These are phyloP conservation scores for Ips typographus DNA, from an alignment of 1,140 invertebrate genomes.

Conservation along the genomic window DNA sequence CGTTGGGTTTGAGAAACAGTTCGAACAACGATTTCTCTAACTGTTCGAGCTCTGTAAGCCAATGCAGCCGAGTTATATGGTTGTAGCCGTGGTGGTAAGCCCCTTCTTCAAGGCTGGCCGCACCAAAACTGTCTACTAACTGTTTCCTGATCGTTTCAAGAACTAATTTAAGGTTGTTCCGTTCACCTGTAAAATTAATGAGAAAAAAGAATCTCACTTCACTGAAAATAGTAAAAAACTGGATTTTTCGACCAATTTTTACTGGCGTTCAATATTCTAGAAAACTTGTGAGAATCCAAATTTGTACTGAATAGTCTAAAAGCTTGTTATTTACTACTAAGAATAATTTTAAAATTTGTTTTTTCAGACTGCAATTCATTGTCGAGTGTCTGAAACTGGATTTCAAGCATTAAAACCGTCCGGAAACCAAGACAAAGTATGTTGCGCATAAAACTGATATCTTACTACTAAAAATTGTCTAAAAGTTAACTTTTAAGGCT, in stretches of 20 bases:
- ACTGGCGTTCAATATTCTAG: too few relatives aligned
- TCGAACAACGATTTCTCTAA: constrained; percentile 55
- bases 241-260: too few relatives aligned
- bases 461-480: too few relatives aligned
- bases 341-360: not conserved
- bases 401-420: not conserved
- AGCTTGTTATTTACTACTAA: too few relatives aligned
- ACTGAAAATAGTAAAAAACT: not conserved
- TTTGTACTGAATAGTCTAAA: too few relatives aligned
- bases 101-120: constrained; percentile 58
- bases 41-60: constrained; percentile 62
- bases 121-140: constrained; percentile 67
- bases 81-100: constrained; percentile 82
- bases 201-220: too few relatives aligned
- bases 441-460: too few relatives aligned
- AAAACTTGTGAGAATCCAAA: not conserved
- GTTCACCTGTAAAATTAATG: constrained; percentile 38
- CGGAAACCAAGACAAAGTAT: too few relatives aligned
- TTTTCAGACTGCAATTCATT: too few relatives aligned
- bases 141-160: constrained; percentile 57
- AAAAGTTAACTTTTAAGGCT: too few relatives aligned
- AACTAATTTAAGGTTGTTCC: constrained; percentile 51
- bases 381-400: too few relatives aligned
- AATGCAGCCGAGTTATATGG: constrained; percentile 73
- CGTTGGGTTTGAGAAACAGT: constrained; percentile 42